Base-by-base conservation (phyloP, 1,140 invertebrate genomes). In the Centruroides vittatus region DNA sequence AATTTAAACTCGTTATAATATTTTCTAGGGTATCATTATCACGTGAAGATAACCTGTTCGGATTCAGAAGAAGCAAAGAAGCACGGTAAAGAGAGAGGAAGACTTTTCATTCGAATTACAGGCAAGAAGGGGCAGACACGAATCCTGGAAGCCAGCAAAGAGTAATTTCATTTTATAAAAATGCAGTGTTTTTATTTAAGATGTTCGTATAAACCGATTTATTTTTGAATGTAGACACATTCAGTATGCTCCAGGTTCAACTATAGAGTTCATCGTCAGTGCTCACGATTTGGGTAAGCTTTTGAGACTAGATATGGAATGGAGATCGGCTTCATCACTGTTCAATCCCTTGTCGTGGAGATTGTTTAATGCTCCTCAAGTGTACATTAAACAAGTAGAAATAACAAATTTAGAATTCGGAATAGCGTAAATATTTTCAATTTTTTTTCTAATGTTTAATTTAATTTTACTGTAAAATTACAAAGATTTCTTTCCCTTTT, bases 261-360 rank as follows among this genome's bases (percentile, higher is more conserved):
- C 78, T 35, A 84, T 88, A 68, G 83, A 78, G 0, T 78, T 82
- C 41, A 77, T 90, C 56, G 73, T 89, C 23, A 76, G 84, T 0
- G 81, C 84, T 1, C 77, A 79, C 35, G 78, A 83, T 62, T 77
- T 88, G 2, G 82, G 81, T 1, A 72, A 80, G 53, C 79, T 86
- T 2, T 72, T 73, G 69, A 74, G 81, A 7, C 81, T 83, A 1
- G 80, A 84, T 62, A 78, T 90, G 1, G 79, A 84, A 65, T 90
- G 86, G 86, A 80, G 84, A 61, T 83, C 82, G 2, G 41, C 61
- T 1, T 59, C 63, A 7, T 87, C 81, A 58, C 69, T 88, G 8
- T 80, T 89, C 61, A 90, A 89, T 73, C 86, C 87, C 0, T 78
- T 90, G 49, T 89, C 86, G 0, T 90, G 87, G 88, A 76, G 88